Evolutionary conservation across 1,140 invertebrate genomes (phyloP).

Genomic region (Caerostris darwini): DNA sequence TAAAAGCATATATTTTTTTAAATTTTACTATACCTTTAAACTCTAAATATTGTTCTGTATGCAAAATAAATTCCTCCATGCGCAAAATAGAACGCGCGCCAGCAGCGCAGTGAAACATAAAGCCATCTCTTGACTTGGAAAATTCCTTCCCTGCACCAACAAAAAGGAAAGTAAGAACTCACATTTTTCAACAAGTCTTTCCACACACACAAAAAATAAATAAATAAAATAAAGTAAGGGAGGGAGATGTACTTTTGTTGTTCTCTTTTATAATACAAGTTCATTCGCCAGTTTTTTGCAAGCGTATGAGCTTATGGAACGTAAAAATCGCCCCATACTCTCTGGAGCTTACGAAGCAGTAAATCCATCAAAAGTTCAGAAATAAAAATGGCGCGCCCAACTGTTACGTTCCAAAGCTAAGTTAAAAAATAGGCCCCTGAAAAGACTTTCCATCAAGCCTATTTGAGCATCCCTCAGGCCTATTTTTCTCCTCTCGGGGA

Average conservation of each 20-base stretch:
- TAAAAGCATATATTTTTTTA: too few relatives aligned
- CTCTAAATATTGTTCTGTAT: too few relatives aligned
- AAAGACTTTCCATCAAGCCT: neutral
- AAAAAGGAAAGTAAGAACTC: neutral
- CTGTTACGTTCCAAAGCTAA: constrained; percentile 16
- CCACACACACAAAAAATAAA: too few relatives aligned
- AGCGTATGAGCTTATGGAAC: neutral
- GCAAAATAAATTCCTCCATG: too few relatives aligned
- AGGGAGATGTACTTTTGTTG: neutral
- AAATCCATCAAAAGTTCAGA: neutral
- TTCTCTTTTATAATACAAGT: neutral
- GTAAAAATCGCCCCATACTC: neutral
- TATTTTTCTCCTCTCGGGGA: too few relatives aligned
- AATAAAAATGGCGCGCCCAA: neutral
- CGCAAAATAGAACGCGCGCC: neutral
- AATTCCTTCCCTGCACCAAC: neutral
- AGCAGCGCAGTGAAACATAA: neutral
- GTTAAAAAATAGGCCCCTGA: constrained; percentile 32
- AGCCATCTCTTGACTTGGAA: constrained; percentile 26
- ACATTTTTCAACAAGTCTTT: neutral
- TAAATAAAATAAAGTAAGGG: neutral
- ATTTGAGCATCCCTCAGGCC: neutral
- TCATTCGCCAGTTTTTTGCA: neutral
- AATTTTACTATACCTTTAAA: too few relatives aligned
- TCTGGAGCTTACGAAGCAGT: constrained; percentile 17